These are phyloP conservation scores for Amblyopsis hoosieri DNA, from an alignment of 2,797 vertebrate genomes.

Conservation along the genomic window DNA sequence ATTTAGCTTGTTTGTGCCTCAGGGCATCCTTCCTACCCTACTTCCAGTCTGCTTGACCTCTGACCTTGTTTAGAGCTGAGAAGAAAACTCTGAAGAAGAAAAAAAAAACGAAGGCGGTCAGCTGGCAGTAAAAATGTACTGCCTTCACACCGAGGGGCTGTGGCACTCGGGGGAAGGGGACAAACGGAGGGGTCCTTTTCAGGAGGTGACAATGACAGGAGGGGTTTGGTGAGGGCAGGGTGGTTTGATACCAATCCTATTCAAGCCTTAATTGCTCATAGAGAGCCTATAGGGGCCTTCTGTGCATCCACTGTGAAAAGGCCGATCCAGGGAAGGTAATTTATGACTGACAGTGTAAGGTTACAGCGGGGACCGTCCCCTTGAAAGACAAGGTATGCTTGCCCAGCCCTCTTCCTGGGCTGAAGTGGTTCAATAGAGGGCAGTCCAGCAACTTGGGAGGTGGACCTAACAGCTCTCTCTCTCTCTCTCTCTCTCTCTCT, in stretches of 20 bases:
- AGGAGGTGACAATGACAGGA: constrained; percentile 72
- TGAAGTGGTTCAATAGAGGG: constrained; percentile 65
- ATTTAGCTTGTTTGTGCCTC: not conserved
- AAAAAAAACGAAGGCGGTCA: constrained; percentile 9
- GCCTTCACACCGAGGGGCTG: constrained; percentile 35
- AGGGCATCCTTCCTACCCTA: not conserved
- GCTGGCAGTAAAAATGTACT: constrained; percentile 49
- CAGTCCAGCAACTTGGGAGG: constrained; percentile 71
- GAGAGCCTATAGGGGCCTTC: constrained; percentile 73
- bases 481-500: constrained; percentile 35
- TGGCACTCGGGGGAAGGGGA: constrained; percentile 57
- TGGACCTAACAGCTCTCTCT: constrained; percentile 45
- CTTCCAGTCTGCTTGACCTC: constrained; percentile 57
- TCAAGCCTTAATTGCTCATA: constrained; percentile 78
- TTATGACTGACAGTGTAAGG: constrained; percentile 76
- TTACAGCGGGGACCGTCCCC: constrained; percentile 61
- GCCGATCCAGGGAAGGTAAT: constrained; percentile 65
- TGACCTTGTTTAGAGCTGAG: constrained; percentile 63
- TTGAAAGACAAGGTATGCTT: constrained; percentile 66
- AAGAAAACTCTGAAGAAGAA: constrained; percentile 41
- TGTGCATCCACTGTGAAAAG: constrained; percentile 74
- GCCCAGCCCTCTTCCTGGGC: constrained; percentile 64
- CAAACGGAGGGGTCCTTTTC: constrained; percentile 62
- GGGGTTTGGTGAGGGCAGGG: constrained; percentile 73
- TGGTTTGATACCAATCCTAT: constrained; percentile 75